Evolutionary conservation across 2,888 invertebrate genomes (phyloP).

Genomic region (Halictus quadricinctus): DNA sequence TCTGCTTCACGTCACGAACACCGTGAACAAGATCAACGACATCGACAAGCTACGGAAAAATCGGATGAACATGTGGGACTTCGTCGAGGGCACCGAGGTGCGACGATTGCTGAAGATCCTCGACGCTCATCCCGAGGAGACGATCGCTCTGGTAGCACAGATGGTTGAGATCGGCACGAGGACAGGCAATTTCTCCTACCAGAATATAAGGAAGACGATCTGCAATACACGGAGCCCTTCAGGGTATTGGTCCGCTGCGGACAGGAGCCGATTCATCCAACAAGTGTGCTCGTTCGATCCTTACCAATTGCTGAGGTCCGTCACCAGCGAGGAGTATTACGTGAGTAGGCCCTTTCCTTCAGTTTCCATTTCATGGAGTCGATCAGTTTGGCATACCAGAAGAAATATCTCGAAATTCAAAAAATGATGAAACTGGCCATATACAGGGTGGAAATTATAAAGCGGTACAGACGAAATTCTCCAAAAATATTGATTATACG

Average conservation of each 20-base stretch:
- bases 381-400: background rate
- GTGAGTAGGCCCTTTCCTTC: constrained; percentile 57
- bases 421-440: too few relatives aligned
- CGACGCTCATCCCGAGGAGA: constrained; percentile 73
- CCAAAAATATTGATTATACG: too few relatives aligned
- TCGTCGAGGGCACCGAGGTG: constrained; percentile 71
- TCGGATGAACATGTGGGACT: constrained; percentile 71
- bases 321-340: constrained; percentile 73
- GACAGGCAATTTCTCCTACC: constrained; percentile 35
- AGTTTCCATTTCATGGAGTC: background rate
- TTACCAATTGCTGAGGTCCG: constrained; percentile 71
- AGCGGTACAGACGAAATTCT: too few relatives aligned
- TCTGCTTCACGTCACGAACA: constrained; percentile 66
- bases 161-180: constrained; percentile 61
- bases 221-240: constrained; percentile 69
- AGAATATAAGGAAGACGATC: constrained; percentile 66
- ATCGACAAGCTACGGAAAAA: constrained; percentile 30
- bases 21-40: constrained; percentile 59
- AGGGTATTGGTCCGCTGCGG: constrained; percentile 69
- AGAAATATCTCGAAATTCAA: background rate
- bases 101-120: constrained; percentile 74
- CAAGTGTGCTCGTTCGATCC: constrained; percentile 77
- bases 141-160: constrained; percentile 71
- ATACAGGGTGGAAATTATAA: too few relatives aligned
- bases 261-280: constrained; percentile 68